Conservation (phyloP, 2,113 vertebrate genomes). For the Chlorodrepanis virens region DNA sequence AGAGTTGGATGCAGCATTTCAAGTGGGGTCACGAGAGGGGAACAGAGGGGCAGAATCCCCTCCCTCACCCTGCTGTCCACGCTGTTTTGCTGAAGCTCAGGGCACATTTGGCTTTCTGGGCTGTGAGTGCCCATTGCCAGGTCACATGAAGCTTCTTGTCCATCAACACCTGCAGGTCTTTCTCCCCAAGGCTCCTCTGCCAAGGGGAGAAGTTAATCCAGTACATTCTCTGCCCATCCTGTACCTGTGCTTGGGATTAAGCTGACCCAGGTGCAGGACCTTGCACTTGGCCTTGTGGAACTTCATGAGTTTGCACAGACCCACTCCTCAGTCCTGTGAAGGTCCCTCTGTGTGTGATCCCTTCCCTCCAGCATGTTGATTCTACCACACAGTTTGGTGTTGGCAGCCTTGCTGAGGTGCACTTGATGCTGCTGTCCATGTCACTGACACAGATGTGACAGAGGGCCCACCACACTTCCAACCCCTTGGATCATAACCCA, state of each 20-base stretch:
- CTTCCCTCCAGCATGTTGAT: accelerated
- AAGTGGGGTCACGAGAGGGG: accelerated
- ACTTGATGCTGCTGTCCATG: accelerated
- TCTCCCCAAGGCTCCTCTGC: neutral
- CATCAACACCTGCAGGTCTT: neutral
- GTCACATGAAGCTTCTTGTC: neutral
- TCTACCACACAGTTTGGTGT: neutral
- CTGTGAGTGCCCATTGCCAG: neutral
- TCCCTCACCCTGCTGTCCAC: accelerated
- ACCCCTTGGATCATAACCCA: neutral
- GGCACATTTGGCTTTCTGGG: neutral
- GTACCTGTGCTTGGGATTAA: neutral
- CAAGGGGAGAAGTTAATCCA: neutral
- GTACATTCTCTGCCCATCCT: neutral
- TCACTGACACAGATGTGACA: accelerated
- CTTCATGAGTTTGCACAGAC: neutral
- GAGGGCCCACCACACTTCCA: accelerated
- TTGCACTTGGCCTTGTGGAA: neutral
- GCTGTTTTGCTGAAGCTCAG: neutral
- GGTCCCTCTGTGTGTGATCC: neutral
- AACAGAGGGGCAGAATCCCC: neutral
- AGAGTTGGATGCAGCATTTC: neutral
- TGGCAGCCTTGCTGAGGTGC: neutral
- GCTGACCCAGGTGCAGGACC: too few relatives aligned
- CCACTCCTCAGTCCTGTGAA: neutral